phyloP scores from a whole-genome alignment of 2,888 invertebrate species.

The Calameuta filiformis region DNA sequence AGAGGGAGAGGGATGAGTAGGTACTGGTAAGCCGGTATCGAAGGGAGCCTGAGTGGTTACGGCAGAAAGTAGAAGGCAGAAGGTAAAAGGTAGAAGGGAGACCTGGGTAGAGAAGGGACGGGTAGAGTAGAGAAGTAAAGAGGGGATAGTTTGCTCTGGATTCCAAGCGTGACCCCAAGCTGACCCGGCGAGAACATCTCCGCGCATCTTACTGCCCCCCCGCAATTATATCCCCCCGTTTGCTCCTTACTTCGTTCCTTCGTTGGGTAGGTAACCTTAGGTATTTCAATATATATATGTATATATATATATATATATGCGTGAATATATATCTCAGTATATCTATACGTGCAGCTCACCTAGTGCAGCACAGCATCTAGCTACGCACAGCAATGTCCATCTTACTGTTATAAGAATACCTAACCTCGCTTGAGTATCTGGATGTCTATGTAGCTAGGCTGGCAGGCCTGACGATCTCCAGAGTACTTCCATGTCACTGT shows the following conservation, averaged over 20 bases:
- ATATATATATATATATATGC: conserved; percentile 9
- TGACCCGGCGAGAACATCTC: conserved; percentile 65
- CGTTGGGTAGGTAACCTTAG: not conserved
- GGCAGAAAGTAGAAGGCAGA: conserved; percentile 19
- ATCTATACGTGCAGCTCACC: conserved; percentile 1
- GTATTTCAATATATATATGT: conserved; percentile 14
- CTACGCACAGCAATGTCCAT: not conserved
- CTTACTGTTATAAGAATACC: not conserved
- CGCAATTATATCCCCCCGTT: conserved; percentile 47
- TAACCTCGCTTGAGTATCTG: not conserved
- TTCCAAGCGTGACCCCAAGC: conserved; percentile 64
- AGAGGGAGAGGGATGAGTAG: conserved; percentile 24
- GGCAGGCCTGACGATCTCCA: not conserved
- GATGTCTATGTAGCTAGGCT: not conserved
- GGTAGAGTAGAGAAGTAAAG: conserved; percentile 15
- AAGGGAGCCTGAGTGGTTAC: conserved; percentile 22
- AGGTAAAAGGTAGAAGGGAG: conserved; percentile 22
- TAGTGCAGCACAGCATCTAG: not conserved
- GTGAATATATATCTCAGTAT: conserved; percentile 8
- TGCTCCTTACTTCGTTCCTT: conserved; percentile 2
- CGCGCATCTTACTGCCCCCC: conserved; percentile 51
- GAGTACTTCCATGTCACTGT: not conserved
- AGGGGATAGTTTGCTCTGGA: conserved; percentile 65
- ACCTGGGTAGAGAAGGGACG: conserved; percentile 14
- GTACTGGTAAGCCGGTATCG: conserved; percentile 33